Base-by-base conservation (phyloP, 2,888 invertebrate genomes). In the Andrena camellia region DNA sequence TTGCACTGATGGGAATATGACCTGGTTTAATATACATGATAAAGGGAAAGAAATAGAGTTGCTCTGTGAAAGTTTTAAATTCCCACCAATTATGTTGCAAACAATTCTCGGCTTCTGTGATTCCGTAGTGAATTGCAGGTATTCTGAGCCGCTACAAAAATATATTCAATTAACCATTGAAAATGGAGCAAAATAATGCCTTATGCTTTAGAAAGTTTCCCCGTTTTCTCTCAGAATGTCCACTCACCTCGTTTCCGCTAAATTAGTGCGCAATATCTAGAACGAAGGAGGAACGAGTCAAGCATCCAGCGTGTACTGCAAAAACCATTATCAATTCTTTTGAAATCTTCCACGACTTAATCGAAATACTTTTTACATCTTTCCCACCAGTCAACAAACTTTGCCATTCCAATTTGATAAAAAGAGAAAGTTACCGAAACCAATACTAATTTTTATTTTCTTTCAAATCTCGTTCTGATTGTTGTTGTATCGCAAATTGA, bases 151-250 rank as follows among this genome's bases (percentile, higher is more conserved):
- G 50, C 26, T 48, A 33, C 10, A 2, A 59, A 23, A 26, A 29
- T 31, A 29, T n/a, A 2, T 6, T 4, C 59, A 52, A 42, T 71
- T 62, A 67, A 33, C 29, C 35, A 13, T 63, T 52, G 26, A 71
- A 50, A 31, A 70, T 50, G 8, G 31, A 68, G 33, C 29, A 50
- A 75, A 75, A 13, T 23, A 52, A 63, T 64, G 59, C 20, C 67
- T 62, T 8, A 7, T 29, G 23, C 20, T 35, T 52, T 79, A 72
- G 71, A 79, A 79, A 82, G 75, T 79, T 67, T 69, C 67, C 26
- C 74, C 48, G 52, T 75, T 75, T 79, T 75, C 81, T 78, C 69
- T 62, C n/a, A 1, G 33, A 50, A 62, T 73, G 68, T 66, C 66
- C 60, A 62, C 48, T 78, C 70, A 67, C 62, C 60, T 78, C 35